Conservation (phyloP, 2,797 vertebrate genomes). For the Lepus townsendii region DNA sequence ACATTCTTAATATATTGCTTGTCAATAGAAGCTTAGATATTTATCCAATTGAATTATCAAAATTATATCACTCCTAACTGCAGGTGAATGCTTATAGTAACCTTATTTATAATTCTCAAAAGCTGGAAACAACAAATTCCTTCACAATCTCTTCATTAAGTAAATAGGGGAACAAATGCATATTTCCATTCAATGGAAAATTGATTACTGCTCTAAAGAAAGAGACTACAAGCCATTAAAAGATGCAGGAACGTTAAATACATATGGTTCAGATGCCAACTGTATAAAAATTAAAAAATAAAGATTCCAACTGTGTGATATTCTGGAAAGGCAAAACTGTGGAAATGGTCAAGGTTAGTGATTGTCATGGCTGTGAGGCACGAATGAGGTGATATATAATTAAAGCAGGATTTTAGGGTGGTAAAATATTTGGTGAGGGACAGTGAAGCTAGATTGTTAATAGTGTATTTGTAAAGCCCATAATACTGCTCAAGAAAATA, state of each 20-base stretch:
- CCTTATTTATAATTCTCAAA: background rate
- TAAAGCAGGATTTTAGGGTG: background rate
- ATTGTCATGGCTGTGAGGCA: background rate
- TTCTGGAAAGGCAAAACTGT: background rate
- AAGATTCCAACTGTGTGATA: background rate
- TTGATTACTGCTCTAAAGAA: background rate
- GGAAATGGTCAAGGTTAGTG: background rate
- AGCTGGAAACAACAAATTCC: background rate
- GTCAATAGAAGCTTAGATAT: background rate
- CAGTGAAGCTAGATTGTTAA: background rate
- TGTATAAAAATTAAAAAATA: no score
- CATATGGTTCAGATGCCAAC: background rate
- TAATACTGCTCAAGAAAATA: background rate
- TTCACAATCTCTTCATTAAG: background rate
- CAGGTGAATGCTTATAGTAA: background rate
- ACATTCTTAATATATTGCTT: no score
- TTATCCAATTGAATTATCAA: background rate
- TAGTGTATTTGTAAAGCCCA: background rate
- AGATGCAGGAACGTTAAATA: background rate
- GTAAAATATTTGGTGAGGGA: background rate
- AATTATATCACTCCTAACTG: background rate
- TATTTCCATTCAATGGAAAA: background rate
- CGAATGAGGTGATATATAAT: background rate
- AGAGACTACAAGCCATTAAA: background rate
- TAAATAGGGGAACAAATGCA: background rate